Evolutionary conservation across 2,797 vertebrate species (phyloP).

Genomic region (Amblyraja radiata): DNA sequence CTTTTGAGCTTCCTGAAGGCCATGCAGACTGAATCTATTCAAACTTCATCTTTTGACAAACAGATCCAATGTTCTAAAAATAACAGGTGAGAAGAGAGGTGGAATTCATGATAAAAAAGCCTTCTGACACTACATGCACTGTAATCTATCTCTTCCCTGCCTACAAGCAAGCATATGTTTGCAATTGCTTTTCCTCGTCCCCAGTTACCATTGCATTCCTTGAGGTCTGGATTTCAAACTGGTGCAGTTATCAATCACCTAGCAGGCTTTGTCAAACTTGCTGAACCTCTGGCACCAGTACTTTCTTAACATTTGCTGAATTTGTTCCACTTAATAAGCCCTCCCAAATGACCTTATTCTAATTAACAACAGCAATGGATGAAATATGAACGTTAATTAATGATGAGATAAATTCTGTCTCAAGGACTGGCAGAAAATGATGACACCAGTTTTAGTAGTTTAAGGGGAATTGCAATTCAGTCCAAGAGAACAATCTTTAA

Average conservation of each 20-base stretch:
- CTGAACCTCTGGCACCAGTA: slow-evolving; percentile 76
- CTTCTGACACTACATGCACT: slow-evolving; percentile 91
- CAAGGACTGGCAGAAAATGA: slow-evolving; percentile 96
- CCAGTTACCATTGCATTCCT: slow-evolving; percentile 82
- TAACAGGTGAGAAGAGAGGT: slow-evolving; percentile 93
- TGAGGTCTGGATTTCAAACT: slow-evolving; percentile 87
- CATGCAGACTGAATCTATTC: slow-evolving; percentile 79
- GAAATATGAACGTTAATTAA: slow-evolving; percentile 99
- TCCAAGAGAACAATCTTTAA: slow-evolving; percentile 75
- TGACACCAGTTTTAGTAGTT: slow-evolving; percentile 96
- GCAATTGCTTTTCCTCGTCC: slow-evolving; percentile 91
- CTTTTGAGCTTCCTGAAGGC: slow-evolving; percentile 75
- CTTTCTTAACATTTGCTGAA: slow-evolving; percentile 96
- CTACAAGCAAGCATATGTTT: slow-evolving; percentile 97
- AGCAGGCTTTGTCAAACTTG: slow-evolving; percentile 78
- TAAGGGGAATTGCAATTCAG: slow-evolving; percentile 90
- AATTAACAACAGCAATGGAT: slow-evolving; percentile 97
- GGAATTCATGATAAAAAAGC: slow-evolving; percentile 95
- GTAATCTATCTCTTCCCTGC: slow-evolving; percentile 95
- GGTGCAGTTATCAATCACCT: slow-evolving; percentile 93
- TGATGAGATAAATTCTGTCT: slow-evolving; percentile 98
- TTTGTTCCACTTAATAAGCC: slow-evolving; percentile 99
- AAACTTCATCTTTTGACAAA: slow-evolving; percentile 89
- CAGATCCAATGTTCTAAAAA: slow-evolving; percentile 98
- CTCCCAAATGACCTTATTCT: slow-evolving; percentile 97